A percentile compares a stretch with the other conserved stretches of the same genome.
Evolutionary conservation across 2,797 vertebrate genomes (phyloP).

Genomic region (Melanogrammus aeglefinus): DNA sequence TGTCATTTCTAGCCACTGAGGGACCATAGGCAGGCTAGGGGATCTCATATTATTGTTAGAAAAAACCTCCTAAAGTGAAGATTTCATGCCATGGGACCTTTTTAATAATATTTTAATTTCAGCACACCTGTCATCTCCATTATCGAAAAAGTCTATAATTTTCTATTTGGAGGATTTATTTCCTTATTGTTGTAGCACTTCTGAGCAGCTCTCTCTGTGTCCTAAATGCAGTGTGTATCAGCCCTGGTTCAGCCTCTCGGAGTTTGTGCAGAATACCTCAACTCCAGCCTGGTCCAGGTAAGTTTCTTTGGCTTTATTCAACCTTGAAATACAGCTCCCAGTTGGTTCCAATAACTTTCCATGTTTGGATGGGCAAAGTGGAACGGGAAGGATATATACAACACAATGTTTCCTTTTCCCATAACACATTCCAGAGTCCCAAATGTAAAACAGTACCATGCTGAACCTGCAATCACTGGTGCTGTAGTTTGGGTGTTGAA

Average conservation of each 20-base stretch:
- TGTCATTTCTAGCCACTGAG: too few species aligned
- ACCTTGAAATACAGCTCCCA: neutral
- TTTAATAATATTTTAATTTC: neutral
- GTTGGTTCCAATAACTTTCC: neutral
- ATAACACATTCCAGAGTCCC: neutral
- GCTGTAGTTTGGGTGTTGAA: neutral
- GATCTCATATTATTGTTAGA: too few species aligned
- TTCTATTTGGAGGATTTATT: neutral
- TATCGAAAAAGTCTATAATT: too few species aligned
- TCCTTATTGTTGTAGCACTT: neutral
- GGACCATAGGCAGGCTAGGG: too few species aligned
- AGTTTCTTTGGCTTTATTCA: slow-evolving; percentile 30
- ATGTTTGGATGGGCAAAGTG: neutral
- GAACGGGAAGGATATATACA: neutral
- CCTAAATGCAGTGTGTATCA: slow-evolving; percentile 82
- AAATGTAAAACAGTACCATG: neutral
- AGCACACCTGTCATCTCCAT: neutral
- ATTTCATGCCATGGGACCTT: too few species aligned
- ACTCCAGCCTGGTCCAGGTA: slow-evolving; percentile 95
- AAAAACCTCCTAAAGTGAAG: too few species aligned
- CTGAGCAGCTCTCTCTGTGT: slow-evolving; percentile 3
- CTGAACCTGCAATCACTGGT: neutral
- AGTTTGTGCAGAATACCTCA: slow-evolving; percentile 97
- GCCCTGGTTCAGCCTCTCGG: slow-evolving; percentile 94
- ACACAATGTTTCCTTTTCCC: neutral